Conservation (phyloP, 2,113 vertebrate genomes). For the Nesogale talazaci region DNA sequence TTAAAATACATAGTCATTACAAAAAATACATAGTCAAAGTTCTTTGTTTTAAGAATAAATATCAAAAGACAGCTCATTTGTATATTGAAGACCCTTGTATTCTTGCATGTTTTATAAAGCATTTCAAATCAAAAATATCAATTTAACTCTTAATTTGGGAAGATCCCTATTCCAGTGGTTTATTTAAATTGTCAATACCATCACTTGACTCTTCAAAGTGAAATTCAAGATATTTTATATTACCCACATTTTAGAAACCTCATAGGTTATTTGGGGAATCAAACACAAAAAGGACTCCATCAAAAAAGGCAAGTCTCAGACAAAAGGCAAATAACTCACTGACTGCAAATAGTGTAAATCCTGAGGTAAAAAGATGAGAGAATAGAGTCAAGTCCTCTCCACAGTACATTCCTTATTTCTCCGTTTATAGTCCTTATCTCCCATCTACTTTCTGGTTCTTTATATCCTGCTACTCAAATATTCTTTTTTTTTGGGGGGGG, state of each 20-base stretch:
- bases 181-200: neutral
- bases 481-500: too few relatives aligned
- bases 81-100: neutral
- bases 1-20: too few relatives aligned
- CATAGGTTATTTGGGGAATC: neutral
- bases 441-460: neutral
- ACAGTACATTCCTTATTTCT: neutral
- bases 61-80: neutral
- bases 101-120: neutral
- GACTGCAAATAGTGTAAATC: neutral
- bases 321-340: neutral
- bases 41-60: constrained; percentile 15
- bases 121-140: neutral
- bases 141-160: neutral
- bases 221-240: neutral
- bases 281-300: neutral
- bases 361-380: neutral
- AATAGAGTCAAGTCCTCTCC: neutral
- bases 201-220: neutral
- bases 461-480: neutral
- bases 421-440: neutral
- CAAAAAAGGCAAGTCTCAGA: neutral
- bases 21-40: neutral
- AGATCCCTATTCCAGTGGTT: neutral
- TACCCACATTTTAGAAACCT: neutral